Base-by-base conservation (phyloP, 2,797 vertebrate genomes). In the Acanthurus lineatus region DNA sequence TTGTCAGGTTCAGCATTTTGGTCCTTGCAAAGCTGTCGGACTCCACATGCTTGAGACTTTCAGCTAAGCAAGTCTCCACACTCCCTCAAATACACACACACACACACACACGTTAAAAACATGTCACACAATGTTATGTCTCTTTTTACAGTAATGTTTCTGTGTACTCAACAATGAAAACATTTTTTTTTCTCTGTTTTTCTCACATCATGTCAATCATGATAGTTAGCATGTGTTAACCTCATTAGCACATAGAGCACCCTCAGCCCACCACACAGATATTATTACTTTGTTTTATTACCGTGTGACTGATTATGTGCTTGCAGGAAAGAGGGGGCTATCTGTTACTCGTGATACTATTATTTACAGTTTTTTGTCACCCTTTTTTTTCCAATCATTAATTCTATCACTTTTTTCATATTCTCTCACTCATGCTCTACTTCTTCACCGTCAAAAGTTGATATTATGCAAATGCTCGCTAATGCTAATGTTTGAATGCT, bases 401-500 rank as follows among this genome's bases (percentile, higher is more conserved):
- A 25, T 10, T 38, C 25, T 11, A 5, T 32, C 22, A 44, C n/a
- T 57, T 25, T 74, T 14, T 73, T 57, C 28, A 28, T 20, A 48
- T 72, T 67, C 40, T 76, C 52, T 72, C 60, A 68, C 66, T 74
- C 20, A 2, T 72, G 65, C 19, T 81, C 85, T 79, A 77, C 81
- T 86, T 86, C 76, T 78, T 59, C 76, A 86, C 44, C 17, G 6
- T 76, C 74, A 83, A 87, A 89, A 90, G 84, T 84, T 82, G 81
- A 87, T 83, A 71, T 84, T 87, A 90, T 91, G 87, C 83, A 86
- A 92, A 91, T 85, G 60, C 48, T 47, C 73, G 54, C 73, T 85
- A 86, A 91, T 89, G 84, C 83, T 90, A 91, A 92, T 90, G 87
- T 89, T 82, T 75, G 81, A 92, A 90, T 84, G 82, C 91, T 82